Evolutionary conservation across 2,113 vertebrate species (phyloP).

Genomic region (Pitta sordida): DNA sequence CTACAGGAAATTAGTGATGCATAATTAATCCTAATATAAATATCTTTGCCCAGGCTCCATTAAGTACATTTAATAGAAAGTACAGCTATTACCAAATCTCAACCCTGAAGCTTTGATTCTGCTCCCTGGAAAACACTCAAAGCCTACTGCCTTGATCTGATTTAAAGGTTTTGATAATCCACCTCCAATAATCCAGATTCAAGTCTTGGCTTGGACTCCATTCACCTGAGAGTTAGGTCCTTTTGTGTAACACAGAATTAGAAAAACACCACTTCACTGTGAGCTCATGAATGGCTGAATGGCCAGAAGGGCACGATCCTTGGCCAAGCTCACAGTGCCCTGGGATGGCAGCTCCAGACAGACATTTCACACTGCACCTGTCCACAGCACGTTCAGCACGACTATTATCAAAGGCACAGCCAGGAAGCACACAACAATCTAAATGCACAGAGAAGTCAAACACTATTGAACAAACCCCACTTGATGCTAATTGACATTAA

Average conservation of each 20-base stretch:
- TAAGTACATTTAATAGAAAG: constrained; percentile 4
- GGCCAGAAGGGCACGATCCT: neutral
- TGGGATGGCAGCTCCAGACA: neutral
- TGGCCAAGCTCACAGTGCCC: neutral
- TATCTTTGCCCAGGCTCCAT: neutral
- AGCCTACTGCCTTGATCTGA: neutral
- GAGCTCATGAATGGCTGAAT: neutral
- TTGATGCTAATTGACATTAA: neutral
- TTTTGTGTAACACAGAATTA: neutral
- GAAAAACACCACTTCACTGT: neutral
- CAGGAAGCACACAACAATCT: neutral
- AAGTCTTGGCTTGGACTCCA: neutral
- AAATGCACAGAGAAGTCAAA: neutral
- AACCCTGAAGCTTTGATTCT: neutral
- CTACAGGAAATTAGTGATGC: neutral
- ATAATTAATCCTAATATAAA: constrained; percentile 27
- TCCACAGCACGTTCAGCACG: neutral
- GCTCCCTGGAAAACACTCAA: neutral
- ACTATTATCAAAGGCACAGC: neutral
- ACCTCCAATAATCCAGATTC: neutral
- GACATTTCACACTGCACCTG: neutral
- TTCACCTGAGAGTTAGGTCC: neutral
- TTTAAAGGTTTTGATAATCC: neutral
- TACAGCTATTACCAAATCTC: neutral
- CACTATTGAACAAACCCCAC: neutral